Base-by-base conservation (phyloP, 2,113 vertebrate genomes). In the Rhinolophus ferrumequinum region DNA sequence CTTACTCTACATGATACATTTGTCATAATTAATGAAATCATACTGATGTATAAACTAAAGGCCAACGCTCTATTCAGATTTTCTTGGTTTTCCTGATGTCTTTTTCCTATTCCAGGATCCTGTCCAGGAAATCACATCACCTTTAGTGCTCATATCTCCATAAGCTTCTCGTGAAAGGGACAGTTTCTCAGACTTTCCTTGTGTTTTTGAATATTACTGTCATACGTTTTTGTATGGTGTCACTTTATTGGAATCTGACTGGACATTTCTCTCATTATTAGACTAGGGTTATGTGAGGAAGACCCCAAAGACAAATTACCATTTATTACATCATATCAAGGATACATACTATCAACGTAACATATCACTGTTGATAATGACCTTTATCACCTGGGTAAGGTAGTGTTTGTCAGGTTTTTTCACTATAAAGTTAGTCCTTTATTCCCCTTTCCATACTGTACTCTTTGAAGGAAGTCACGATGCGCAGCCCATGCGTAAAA, bases 381-480 rank as follows among this genome's bases (percentile, higher is more conserved):
- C 80, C 67, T 86, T 52, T 5, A 44, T 21, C 81, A 28, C n/a
- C 33, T 54, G 35, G 3, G 12, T n/a, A 18, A 79, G 47, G 19
- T 35, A 33, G 14, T 44, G 6, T 54, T 18, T 69, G 9, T 19
- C 44, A 28, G 60, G 14, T 76, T 77, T 64, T 76, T 24, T 26
- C 38, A 50, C 26, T 50, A 4, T 35, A 14, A 60, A 22, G 0
- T 84, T 35, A n/a, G 2, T 33, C 14, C 10, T 82, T 89, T 26
- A 12, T 69, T 18, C 1, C 0, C 2, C 0, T 79, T 88, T 56
- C 30, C 3, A 69, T 18, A 56, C 6, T 44, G 3, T 47, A 15
- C 5, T 22, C 15, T 82, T 69, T 38, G 35, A 50, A 86, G 13
- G 33, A 77, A 73, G 10, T 73, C 11, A n/a, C 1, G 41, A 6